Conservation (phyloP, 2,113 vertebrate species). For the Malurus alboscapulatus region DNA sequence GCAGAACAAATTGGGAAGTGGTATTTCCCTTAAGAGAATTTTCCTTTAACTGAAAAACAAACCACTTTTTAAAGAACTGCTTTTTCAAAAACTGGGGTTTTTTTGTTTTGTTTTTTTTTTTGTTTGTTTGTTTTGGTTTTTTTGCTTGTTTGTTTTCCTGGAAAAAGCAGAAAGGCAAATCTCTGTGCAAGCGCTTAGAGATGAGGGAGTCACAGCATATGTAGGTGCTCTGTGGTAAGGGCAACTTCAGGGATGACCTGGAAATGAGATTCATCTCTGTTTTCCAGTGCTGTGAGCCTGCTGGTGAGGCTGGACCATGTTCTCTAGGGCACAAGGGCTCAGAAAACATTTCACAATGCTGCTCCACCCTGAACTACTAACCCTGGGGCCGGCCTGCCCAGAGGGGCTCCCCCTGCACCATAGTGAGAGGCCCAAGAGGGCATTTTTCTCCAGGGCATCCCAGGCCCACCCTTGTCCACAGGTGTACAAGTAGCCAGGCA, state of each 20-base stretch:
- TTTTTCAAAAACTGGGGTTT: not conserved
- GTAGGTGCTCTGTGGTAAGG: not conserved
- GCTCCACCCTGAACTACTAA: not conserved
- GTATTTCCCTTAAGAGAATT: not conserved
- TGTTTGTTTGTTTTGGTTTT: not conserved
- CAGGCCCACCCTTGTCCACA: not conserved
- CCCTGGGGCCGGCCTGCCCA: fast-evolving
- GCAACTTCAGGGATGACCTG: not conserved
- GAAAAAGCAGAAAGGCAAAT: not conserved
- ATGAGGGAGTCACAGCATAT: not conserved
- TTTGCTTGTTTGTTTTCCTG: not conserved
- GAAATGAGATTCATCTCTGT: not conserved
- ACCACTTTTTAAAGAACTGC: not conserved
- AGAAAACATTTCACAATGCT: not conserved
- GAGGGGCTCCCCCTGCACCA: fast-evolving
- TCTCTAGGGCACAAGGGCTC: not conserved
- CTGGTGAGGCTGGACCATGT: not conserved
- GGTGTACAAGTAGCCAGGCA: fast-evolving
- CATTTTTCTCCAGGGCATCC: not conserved
- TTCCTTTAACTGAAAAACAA: not conserved
- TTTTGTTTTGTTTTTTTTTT: no score
- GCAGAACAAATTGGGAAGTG: not conserved
- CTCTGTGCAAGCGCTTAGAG: not conserved
- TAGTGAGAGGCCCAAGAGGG: not conserved
- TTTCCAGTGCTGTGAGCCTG: not conserved